These are phyloP conservation scores for Lycia hirtaria DNA, from an alignment of 2,888 invertebrate species.

Conservation along the genomic window DNA sequence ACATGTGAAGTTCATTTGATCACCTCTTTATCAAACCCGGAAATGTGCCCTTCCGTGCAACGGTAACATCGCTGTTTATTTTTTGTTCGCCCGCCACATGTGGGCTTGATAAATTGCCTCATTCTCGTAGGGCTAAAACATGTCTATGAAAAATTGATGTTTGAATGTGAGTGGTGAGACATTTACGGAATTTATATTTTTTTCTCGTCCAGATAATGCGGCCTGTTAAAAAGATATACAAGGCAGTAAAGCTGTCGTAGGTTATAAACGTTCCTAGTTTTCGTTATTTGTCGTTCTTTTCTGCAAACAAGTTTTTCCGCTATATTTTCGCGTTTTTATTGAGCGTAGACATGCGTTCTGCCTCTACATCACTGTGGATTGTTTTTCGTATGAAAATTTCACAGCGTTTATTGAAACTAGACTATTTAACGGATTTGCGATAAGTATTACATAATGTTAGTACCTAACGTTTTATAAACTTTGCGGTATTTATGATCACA, in stretches of 20 bases:
- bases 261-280: conserved; percentile 27
- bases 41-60: conserved; percentile 21
- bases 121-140: conserved; percentile 56
- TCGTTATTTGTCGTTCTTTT: conserved; percentile 24
- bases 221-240: conserved; percentile 39
- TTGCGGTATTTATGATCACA: too few species aligned
- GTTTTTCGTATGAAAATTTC: neutral
- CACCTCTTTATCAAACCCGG: conserved; percentile 10
- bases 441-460: too few species aligned
- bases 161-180: conserved; percentile 49
- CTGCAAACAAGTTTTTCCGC: conserved; percentile 12
- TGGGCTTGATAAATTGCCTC: conserved; percentile 71
- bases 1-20: neutral
- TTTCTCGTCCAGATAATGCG: conserved; percentile 38
- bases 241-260: conserved; percentile 38
- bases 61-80: conserved; percentile 34
- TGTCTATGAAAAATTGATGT: conserved; percentile 69
- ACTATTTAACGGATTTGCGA: too few species aligned
- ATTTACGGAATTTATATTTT: conserved; percentile 41
- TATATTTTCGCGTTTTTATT: conserved; percentile 16
- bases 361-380: conserved; percentile 1
- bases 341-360: conserved; percentile 3
- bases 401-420: too few species aligned
- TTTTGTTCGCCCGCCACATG: conserved; percentile 63
- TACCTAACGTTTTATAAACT: too few species aligned